Conservation (phyloP, 2,797 vertebrate species). For the Acrocephalus scirpaceus region DNA sequence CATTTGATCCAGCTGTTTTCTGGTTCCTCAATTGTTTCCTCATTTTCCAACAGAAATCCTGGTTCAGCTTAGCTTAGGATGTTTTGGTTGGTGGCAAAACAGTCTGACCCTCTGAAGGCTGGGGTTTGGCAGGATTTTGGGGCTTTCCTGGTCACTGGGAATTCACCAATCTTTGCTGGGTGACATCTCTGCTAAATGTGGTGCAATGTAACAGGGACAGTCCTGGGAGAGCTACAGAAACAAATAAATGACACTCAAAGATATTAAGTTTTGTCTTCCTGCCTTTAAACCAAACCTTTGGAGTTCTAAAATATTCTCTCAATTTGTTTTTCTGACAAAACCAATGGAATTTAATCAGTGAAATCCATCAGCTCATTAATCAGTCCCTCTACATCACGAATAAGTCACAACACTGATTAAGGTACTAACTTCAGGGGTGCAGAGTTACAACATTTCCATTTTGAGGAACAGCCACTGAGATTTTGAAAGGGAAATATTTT, state of each 20-base stretch:
- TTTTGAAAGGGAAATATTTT: neutral
- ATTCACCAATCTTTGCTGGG: rapidly evolving
- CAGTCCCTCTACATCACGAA: neutral
- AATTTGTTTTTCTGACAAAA: neutral
- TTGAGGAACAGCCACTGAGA: neutral
- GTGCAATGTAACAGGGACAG: rapidly evolving
- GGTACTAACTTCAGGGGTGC: neutral
- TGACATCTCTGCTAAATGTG: rapidly evolving
- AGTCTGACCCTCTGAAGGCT: neutral
- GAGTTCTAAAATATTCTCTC: neutral
- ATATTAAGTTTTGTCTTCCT: neutral
- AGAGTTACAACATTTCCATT: neutral
- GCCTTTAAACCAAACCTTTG: neutral
- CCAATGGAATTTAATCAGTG: neutral
- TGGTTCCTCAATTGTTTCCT: neutral
- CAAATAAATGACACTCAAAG: neutral
- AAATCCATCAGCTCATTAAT: neutral
- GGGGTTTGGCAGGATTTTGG: neutral
- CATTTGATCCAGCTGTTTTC: neutral
- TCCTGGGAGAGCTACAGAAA: neutral
- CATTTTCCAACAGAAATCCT: neutral
- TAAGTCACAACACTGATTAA: neutral
- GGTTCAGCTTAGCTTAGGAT: neutral
- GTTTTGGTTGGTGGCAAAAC: neutral
- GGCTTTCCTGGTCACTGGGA: rapidly evolving